These are phyloP conservation scores for Daphoenositta chrysoptera DNA, from an alignment of 2,113 vertebrate species.

Conservation along the genomic window DNA sequence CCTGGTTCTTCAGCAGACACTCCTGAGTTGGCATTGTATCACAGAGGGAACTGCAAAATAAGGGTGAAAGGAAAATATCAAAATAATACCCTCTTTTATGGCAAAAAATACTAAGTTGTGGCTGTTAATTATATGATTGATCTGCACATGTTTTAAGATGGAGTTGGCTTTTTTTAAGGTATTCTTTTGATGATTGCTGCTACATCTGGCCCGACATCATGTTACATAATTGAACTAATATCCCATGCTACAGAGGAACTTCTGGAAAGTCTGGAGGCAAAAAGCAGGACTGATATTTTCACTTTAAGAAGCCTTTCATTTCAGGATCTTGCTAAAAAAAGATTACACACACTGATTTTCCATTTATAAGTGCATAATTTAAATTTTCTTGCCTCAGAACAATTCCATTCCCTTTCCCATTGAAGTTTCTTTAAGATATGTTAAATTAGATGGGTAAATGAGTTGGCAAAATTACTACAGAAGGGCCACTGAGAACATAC, in stretches of 20 bases:
- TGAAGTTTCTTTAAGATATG: neutral
- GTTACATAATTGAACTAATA: neutral
- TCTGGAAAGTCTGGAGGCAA: neutral
- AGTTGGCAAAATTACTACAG: neutral
- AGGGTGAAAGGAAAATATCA: neutral
- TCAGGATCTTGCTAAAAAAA: neutral
- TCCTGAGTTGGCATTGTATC: neutral
- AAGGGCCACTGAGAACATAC: neutral
- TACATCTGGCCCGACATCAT: neutral
- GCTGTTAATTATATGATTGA: neutral
- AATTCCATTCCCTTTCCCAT: neutral
- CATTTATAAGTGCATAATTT: neutral
- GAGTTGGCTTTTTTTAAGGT: neutral
- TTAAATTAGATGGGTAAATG: neutral
- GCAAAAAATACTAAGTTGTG: neutral
- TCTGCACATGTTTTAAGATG: neutral
- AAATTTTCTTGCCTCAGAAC: neutral
- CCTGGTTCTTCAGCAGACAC: neutral
- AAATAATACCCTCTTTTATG: neutral
- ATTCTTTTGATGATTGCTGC: neutral
- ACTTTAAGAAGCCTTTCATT: neutral
- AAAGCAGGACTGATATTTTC: neutral
- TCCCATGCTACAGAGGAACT: neutral
- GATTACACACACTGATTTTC: neutral
- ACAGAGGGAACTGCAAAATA: neutral